Conservation (phyloP, 2,888 invertebrate genomes). For the Globia sparganii region DNA sequence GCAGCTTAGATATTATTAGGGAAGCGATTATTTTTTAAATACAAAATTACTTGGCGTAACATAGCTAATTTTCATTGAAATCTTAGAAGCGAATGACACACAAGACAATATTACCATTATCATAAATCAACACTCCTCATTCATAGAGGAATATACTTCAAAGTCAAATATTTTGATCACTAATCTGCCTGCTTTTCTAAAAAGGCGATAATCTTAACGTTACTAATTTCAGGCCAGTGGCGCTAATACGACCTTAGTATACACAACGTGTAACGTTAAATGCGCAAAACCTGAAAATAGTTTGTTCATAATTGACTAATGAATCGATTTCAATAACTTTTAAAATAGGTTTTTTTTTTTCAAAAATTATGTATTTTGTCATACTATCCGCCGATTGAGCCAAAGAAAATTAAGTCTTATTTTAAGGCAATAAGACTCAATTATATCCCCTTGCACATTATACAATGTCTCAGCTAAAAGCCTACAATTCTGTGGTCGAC, state of each 20-base stretch:
- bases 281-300: too few relatives aligned
- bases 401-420: too few relatives aligned
- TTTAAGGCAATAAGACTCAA: too few relatives aligned
- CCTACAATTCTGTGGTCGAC: conserved; percentile 3
- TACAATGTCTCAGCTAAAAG: neutral
- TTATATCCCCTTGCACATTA: neutral
- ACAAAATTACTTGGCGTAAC: neutral
- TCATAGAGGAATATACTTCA: neutral
- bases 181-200: neutral
- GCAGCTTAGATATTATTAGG: neutral
- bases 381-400: too few relatives aligned
- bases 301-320: too few relatives aligned
- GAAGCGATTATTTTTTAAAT: neutral
- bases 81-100: neutral
- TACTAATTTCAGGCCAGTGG: neutral
- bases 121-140: neutral
- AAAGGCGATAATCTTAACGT: neutral
- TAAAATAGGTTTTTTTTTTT: too few relatives aligned
- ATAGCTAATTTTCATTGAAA: neutral
- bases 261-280: too few relatives aligned
- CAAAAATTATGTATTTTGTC: too few relatives aligned
- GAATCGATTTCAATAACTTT: too few relatives aligned
- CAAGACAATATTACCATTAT: neutral
- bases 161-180: neutral
- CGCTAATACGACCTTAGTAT: too few relatives aligned